Evolutionary conservation across 2,797 vertebrate species (phyloP).

Genomic region (Aldrovandia affinis): DNA sequence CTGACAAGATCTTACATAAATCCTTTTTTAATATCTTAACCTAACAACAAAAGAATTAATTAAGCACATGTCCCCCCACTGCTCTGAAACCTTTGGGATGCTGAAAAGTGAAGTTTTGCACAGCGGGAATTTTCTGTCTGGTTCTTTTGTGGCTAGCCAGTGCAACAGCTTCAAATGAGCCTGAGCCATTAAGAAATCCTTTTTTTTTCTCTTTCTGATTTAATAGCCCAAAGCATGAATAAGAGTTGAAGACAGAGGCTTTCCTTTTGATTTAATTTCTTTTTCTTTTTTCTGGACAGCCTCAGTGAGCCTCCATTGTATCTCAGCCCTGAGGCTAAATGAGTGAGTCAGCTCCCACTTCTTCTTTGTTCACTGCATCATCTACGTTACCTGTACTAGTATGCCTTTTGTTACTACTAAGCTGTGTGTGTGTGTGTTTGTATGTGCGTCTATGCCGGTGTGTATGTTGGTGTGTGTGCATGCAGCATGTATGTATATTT

Average conservation of each 20-base stretch:
- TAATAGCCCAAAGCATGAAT: constrained; percentile 48
- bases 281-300: constrained; percentile 56
- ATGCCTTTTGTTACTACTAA: constrained; percentile 22
- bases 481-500: background rate
- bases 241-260: constrained; percentile 49
- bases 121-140: background rate
- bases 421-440: background rate
- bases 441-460: background rate
- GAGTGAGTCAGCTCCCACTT: constrained; percentile 43
- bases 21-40: background rate
- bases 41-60: constrained; percentile 6
- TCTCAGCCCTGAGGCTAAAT: constrained; percentile 28
- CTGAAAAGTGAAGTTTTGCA: background rate
- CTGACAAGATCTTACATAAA: background rate
- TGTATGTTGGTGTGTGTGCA: background rate
- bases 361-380: constrained; percentile 8
- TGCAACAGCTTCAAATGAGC: constrained; percentile 25
- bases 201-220: constrained; percentile 30
- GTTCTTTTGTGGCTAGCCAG: background rate
- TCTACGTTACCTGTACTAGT: constrained; percentile 5
- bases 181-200: constrained; percentile 8
- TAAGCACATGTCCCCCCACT: background rate
- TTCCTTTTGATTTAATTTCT: constrained; percentile 52
- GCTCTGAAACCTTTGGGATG: background rate
- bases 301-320: constrained; percentile 36